A percentile compares a stretch with the other conserved stretches of the same genome.
phyloP scores from a whole-genome alignment of 1,140 invertebrate species.

The Rhagoletis zephyria region DNA sequence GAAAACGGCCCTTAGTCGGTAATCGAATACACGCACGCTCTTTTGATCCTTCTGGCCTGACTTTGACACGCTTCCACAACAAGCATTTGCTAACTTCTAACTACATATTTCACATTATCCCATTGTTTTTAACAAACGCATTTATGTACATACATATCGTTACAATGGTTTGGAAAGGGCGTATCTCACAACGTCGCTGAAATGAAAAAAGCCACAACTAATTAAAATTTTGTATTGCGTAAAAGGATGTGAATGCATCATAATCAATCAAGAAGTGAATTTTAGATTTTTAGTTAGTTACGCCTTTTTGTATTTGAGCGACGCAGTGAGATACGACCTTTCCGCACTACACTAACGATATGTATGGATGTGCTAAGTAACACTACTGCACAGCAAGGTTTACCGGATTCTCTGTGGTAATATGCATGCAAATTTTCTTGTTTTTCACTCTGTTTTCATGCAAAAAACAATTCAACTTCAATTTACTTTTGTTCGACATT shows the following conservation, averaged over 20 bases:
- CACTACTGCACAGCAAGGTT: too few relatives aligned
- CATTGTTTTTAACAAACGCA: neutral
- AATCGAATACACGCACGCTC: neutral
- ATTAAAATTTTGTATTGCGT: too few relatives aligned
- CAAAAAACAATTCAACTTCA: constrained; percentile 13
- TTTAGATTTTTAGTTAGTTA: too few relatives aligned
- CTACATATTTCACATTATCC: neutral
- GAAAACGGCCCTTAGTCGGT: too few relatives aligned
- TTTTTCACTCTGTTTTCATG: neutral
- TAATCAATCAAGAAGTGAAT: too few relatives aligned
- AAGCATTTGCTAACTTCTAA: neutral
- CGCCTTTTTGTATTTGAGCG: neutral
- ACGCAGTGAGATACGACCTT: neutral
- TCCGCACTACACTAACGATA: neutral
- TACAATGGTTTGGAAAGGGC: neutral
- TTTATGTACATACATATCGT: neutral
- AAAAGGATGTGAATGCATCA: too few relatives aligned
- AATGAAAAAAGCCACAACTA: too few relatives aligned
- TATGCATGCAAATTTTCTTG: neutral
- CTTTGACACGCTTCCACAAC: too few relatives aligned
- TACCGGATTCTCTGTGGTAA: too few relatives aligned
- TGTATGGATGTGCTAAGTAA: neutral
- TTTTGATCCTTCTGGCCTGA: neutral
- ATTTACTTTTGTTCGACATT: neutral
- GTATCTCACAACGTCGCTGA: too few relatives aligned